These are phyloP conservation scores for Ptychobarbus kaznakovi DNA, from an alignment of 2,797 vertebrate genomes.

Conservation along the genomic window DNA sequence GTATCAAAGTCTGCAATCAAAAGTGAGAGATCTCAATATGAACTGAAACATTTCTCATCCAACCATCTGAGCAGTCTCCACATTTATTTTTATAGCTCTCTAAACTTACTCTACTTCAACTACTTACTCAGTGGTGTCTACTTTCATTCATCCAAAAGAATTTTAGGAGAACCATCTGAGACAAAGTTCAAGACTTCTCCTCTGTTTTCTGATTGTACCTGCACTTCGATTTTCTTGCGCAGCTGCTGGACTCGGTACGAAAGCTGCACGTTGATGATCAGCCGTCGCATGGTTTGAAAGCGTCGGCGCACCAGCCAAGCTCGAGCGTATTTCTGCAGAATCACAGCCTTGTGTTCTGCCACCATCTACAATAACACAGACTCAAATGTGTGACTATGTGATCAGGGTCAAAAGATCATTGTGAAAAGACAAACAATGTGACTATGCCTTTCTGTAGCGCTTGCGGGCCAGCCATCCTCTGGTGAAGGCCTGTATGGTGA, in stretches of 20 bases:
- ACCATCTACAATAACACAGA: constrained; percentile 82
- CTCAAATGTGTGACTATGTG: background rate
- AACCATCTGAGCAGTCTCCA: background rate
- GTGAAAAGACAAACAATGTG: background rate
- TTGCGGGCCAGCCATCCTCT: constrained; percentile 91
- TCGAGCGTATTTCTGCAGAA: constrained; percentile 93
- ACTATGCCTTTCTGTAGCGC: constrained; percentile 85
- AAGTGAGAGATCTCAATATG: background rate
- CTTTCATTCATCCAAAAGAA: background rate
- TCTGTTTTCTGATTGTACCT: constrained; percentile 76
- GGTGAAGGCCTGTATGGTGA: constrained; percentile 91
- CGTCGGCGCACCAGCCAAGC: constrained; percentile 93
- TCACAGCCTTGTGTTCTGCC: constrained; percentile 88
- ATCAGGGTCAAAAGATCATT: background rate
- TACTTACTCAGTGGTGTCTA: background rate
- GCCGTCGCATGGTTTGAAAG: constrained; percentile 91
- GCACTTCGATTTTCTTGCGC: constrained; percentile 91
- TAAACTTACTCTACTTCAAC: background rate
- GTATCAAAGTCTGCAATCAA: background rate
- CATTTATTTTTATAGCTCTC: background rate
- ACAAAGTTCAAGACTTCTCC: background rate
- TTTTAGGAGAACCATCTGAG: background rate
- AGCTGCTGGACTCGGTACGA: constrained; percentile 92
- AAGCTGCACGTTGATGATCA: constrained; percentile 94
- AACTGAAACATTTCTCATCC: background rate